Percentiles rank a stretch among this genome's conserved stretches.
These are phyloP conservation scores for Corythaixoides concolor DNA, from an alignment of 2,113 vertebrate genomes.

Conservation along the genomic window DNA sequence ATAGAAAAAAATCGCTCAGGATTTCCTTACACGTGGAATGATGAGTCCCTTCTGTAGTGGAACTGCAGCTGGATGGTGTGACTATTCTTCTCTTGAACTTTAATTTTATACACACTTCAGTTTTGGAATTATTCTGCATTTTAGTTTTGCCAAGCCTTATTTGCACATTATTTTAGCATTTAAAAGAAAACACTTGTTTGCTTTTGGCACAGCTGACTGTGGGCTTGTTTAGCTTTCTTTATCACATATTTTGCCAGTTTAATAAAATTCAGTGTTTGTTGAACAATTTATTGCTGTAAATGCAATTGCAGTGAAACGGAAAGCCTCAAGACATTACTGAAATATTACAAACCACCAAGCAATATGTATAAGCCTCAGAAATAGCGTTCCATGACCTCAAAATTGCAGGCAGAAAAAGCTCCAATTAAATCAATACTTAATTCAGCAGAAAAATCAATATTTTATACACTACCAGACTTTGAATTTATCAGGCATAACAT, in stretches of 20 bases:
- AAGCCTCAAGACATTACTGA: slow-evolving; percentile 49
- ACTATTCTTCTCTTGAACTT: neutral
- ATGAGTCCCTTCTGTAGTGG: neutral
- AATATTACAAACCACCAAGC: slow-evolving; percentile 33
- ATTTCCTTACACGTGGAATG: neutral
- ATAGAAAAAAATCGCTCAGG: neutral
- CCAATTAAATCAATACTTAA: slow-evolving; percentile 51
- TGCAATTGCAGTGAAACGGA: slow-evolving; percentile 42
- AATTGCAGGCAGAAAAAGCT: slow-evolving; percentile 27
- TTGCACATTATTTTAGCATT: slow-evolving; percentile 26
- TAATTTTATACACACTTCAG: neutral
- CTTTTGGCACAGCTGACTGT: slow-evolving; percentile 21
- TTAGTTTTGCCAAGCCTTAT: neutral
- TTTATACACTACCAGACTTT: slow-evolving; percentile 4
- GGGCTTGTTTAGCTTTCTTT: slow-evolving; percentile 28
- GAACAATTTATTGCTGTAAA: slow-evolving; percentile 50
- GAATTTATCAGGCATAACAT: slow-evolving; percentile 16
- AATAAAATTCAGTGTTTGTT: slow-evolving; percentile 57
- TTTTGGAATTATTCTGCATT: slow-evolving; percentile 1
- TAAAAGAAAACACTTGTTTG: slow-evolving; percentile 51
- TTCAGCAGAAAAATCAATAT: neutral
- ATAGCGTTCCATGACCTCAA: neutral
- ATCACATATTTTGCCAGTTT: slow-evolving; percentile 54
- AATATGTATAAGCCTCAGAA: slow-evolving; percentile 31
- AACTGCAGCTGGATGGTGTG: slow-evolving; percentile 10